Conservation (phyloP, 2,888 invertebrate species). For the Pedicia rivosa region DNA sequence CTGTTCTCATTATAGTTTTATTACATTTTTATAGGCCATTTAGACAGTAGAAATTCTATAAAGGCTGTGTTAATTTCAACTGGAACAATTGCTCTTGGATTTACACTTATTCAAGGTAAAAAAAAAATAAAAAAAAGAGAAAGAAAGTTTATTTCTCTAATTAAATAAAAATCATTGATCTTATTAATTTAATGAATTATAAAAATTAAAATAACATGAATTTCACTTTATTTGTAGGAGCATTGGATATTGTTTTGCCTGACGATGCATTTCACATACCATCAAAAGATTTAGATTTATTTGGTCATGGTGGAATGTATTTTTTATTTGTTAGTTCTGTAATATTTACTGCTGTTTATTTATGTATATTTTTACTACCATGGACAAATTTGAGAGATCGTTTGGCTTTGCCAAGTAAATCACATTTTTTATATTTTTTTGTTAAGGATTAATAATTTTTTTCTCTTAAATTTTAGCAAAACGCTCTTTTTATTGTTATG, state of each 20-base stretch:
- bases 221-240: no score
- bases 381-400: conserved; percentile 4
- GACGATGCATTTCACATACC: conserved; percentile 5
- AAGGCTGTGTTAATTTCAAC: conserved; percentile 3
- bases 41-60: conserved; percentile 4
- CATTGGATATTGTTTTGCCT: conserved; percentile 3
- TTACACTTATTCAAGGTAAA: conserved; percentile 3
- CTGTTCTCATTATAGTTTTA: no score
- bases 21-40: no score
- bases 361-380: conserved; percentile 4
- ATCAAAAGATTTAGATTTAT: conserved; percentile 5
- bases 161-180: no score
- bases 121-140: no score
- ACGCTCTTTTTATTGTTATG: conserved; percentile 4
- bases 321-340: conserved; percentile 1
- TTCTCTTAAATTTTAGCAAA: conserved; percentile 2
- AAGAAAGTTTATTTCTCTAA: no score
- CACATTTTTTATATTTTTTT: background rate
- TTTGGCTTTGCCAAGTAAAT: conserved; percentile 2
- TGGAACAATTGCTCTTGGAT: conserved; percentile 2
- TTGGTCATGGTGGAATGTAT: conserved; percentile 3
- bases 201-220: no score
- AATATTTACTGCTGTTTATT: background rate
- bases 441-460: background rate
- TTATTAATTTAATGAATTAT: no score